Evolutionary conservation across 1,140 invertebrate genomes (phyloP), one percentile per base, ranked within the genome.

Genomic region (Calliopsis andreniformis): DNA sequence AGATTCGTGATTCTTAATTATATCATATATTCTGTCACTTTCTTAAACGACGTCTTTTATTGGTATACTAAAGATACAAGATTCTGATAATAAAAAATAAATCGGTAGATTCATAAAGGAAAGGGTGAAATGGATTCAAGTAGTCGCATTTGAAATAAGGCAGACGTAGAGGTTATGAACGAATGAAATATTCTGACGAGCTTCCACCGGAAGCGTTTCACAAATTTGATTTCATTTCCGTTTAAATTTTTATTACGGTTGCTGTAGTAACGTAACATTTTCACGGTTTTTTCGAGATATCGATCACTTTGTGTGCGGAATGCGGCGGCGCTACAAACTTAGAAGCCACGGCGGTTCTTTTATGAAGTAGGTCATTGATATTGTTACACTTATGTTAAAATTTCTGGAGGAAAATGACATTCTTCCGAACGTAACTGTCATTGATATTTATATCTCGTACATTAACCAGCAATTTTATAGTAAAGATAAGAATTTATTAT

Each of bases 301-400:
- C 85, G 86, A 86, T 86, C 85, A 85, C 79, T 51, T 68, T 64
- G 62, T 78, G 39, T 67, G 81, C 83, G 70, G 82, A 86, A 87
- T 80, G 83, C 86, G 80, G 73, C 84, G 85, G 85, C 78, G 78
- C 85, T 83, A 84, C 83, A 81, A 85, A 84, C 86, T 78, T 82
- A 84, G 86, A 87, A 83, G 82, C 83, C 81, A 82, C 80, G 72
- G 82, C 78, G 79, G 83, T 85, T 84, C 82, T 79, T 87, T 79
- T 72, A 77, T 83, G 80, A 87, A 87, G 77, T 87, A 86, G 84
- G 85, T 87, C 85, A 83, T 84, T 86, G 78, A 81, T 86, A 86
- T 82, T 68, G 72, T 73, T 73, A 51, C 76, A 47, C 23, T 18
- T 59, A 32, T n/a, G 18, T 39, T 69, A 10, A 47, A 61, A 32